Conservation (phyloP, 2,888 invertebrate species). For the Xestia sexstrigata region DNA sequence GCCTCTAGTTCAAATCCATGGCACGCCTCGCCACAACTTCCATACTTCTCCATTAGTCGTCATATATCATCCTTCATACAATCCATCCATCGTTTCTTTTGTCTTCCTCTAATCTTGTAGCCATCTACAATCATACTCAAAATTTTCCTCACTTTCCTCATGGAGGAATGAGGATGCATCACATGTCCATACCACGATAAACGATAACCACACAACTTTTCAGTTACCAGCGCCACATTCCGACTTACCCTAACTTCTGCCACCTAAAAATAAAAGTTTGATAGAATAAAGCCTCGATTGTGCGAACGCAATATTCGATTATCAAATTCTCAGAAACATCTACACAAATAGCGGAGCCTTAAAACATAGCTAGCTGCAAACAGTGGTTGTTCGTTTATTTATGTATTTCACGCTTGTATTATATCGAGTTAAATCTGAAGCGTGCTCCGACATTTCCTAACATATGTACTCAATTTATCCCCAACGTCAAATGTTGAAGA, state of each 20-base stretch:
- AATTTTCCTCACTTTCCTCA: too few species aligned
- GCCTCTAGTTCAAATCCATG: too few species aligned
- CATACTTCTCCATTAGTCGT: too few species aligned
- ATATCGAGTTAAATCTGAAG: slow-evolving; percentile 50
- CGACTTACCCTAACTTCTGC: not conserved
- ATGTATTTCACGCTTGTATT: slow-evolving; percentile 22
- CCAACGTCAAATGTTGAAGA: slow-evolving; percentile 45
- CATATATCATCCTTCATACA: too few species aligned
- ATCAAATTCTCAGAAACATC: not conserved
- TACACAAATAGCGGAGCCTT: not conserved
- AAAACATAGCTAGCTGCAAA: not conserved
- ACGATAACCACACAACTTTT: too few species aligned
- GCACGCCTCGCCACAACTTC: too few species aligned
- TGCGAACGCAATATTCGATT: not conserved
- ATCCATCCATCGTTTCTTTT: too few species aligned
- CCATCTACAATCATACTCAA: too few species aligned
- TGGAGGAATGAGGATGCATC: too few species aligned
- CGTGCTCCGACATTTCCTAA: slow-evolving; percentile 23
- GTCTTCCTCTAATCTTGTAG: too few species aligned
- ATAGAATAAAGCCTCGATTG: not conserved
- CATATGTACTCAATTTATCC: slow-evolving; percentile 52
- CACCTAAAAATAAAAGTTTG: not conserved
- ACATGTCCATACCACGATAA: too few species aligned
- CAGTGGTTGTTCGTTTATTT: slow-evolving; percentile 12
- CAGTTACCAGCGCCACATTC: too few species aligned